Percentiles rank a stretch among this genome's conserved stretches.
Conservation (phyloP, 2,888 invertebrate species). For the Chorisops tibialis region DNA sequence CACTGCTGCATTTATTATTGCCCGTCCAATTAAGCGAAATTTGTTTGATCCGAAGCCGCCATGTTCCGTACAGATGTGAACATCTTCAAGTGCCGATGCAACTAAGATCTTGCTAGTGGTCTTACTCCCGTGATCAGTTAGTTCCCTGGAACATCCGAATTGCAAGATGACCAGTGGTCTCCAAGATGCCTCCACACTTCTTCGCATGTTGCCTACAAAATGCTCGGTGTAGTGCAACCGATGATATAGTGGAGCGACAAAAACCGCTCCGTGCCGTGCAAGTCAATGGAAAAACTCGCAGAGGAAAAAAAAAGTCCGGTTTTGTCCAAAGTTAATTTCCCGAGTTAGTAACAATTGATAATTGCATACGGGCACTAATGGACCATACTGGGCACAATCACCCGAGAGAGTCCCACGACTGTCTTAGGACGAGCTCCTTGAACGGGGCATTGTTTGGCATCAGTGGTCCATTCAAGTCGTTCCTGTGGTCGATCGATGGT, state of each 20-base stretch:
- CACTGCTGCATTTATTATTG: background rate
- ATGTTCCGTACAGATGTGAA: slow-evolving; percentile 23
- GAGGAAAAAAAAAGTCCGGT: too few species aligned
- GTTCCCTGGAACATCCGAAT: slow-evolving; percentile 1
- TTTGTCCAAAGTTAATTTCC: slow-evolving; percentile 10
- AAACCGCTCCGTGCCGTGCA: too few species aligned
- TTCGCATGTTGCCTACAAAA: too few species aligned
- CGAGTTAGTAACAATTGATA: slow-evolving; percentile 17
- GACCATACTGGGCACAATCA: background rate
- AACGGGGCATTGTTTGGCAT: too few species aligned
- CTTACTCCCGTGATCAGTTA: slow-evolving; percentile 19
- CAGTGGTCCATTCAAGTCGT: background rate
- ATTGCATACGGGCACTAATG: slow-evolving; percentile 3
- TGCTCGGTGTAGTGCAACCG: too few species aligned
- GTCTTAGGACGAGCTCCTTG: too few species aligned
- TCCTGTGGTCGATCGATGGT: too few species aligned
- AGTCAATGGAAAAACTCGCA: too few species aligned
- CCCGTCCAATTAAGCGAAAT: slow-evolving; percentile 34
- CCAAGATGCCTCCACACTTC: too few species aligned
- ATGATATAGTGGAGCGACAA: too few species aligned
- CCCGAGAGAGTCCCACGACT: too few species aligned
- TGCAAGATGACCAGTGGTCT: slow-evolving; percentile 12
- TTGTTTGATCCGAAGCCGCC: slow-evolving; percentile 33
- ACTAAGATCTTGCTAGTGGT: slow-evolving; percentile 4
- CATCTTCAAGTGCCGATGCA: slow-evolving; percentile 19